Conservation (phyloP, 2,888 invertebrate species). For the Unio delphinus region DNA sequence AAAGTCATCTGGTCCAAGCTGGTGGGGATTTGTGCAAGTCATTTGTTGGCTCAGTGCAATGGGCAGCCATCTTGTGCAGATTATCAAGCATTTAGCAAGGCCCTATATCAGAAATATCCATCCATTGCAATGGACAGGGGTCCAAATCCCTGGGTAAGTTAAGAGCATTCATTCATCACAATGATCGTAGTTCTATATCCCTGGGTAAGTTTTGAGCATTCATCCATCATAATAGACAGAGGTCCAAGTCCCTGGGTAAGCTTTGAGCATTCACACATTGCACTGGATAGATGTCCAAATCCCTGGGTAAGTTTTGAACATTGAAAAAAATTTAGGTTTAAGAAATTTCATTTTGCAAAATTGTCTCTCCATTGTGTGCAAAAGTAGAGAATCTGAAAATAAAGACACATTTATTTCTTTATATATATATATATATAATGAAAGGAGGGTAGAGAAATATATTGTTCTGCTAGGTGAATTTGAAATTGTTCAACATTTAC, state of each 20-base stretch:
- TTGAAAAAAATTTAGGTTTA: no score
- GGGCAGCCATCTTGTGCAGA: constrained; percentile 10
- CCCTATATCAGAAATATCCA: constrained; percentile 18
- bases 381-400: no score
- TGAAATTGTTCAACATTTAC: no score
- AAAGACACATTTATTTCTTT: no score
- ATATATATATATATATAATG: no score
- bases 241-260: constrained; percentile 28
- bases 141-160: constrained; percentile 29
- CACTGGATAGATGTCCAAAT: constrained; percentile 18
- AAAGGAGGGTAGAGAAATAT: no score
- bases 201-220: constrained; percentile 23
- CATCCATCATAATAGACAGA: constrained; percentile 17
- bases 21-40: constrained; percentile 19
- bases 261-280: constrained; percentile 8
- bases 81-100: constrained; percentile 18
- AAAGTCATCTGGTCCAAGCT: constrained; percentile 16
- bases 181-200: constrained; percentile 17
- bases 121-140: constrained; percentile 19
- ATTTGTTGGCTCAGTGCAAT: constrained; percentile 8
- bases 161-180: background rate
- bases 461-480: no score
- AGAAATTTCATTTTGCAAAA: no score
- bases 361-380: no score
- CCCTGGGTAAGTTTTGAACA: background rate